Evolutionary conservation across 1,140 invertebrate genomes (phyloP).

Genomic region (Heliconius hermathena): DNA sequence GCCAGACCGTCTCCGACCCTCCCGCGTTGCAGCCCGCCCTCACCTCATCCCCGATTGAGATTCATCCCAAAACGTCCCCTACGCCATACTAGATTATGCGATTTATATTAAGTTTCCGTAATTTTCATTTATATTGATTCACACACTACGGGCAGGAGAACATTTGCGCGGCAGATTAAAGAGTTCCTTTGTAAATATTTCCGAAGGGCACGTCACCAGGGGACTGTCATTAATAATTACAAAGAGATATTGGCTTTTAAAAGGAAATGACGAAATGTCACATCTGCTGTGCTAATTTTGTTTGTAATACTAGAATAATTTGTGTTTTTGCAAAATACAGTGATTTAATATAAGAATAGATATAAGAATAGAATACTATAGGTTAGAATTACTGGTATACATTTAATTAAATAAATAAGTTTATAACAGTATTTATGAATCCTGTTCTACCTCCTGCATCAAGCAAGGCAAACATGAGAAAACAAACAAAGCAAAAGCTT

Average conservation of each 20-base stretch:
- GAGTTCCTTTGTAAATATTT: slow-evolving; percentile 74
- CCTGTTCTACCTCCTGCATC: slow-evolving; percentile 42
- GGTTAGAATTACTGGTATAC: not conserved
- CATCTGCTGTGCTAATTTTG: slow-evolving; percentile 59
- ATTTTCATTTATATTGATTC: slow-evolving; percentile 75
- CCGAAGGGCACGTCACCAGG: slow-evolving; percentile 64
- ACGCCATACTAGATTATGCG: slow-evolving; percentile 73
- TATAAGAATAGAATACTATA: not conserved
- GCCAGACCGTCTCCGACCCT: slow-evolving; percentile 66
- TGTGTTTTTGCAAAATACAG: not conserved
- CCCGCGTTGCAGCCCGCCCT: slow-evolving; percentile 60
- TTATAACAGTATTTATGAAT: slow-evolving; percentile 39
- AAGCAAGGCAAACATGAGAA: slow-evolving; percentile 42
- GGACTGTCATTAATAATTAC: slow-evolving; percentile 72
- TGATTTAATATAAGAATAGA: not conserved
- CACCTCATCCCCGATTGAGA: slow-evolving; percentile 74
- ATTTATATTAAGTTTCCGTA: slow-evolving; percentile 81
- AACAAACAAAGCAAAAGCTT: slow-evolving; percentile 50
- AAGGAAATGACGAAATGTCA: slow-evolving; percentile 50
- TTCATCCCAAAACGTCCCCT: slow-evolving; percentile 75
- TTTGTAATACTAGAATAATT: not conserved
- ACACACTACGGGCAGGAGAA: slow-evolving; percentile 53
- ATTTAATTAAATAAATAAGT: slow-evolving; percentile 39
- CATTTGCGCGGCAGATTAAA: slow-evolving; percentile 61
- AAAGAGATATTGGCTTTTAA: slow-evolving; percentile 66